These are phyloP conservation scores for Mormoops blainvillei DNA, from an alignment of 2,113 vertebrate species.

Conservation along the genomic window DNA sequence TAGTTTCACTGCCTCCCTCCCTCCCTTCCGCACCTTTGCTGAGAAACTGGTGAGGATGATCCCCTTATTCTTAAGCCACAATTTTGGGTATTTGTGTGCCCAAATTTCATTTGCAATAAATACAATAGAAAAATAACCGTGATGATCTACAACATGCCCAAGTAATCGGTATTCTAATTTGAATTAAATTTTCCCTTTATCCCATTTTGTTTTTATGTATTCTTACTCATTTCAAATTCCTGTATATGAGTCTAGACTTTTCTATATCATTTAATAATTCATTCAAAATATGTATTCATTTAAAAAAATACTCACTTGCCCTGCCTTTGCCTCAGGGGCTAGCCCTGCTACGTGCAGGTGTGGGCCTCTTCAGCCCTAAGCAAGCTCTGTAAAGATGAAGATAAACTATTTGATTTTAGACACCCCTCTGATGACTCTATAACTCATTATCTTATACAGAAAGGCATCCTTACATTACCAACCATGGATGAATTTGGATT, in stretches of 20 bases:
- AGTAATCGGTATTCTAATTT: neutral
- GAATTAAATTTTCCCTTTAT: neutral
- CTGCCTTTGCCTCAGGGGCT: neutral
- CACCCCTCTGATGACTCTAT: neutral
- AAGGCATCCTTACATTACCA: neutral
- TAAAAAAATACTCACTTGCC: neutral
- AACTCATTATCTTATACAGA: conserved; percentile 7
- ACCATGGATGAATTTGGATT: neutral
- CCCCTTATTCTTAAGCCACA: neutral
- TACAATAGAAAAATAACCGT: neutral
- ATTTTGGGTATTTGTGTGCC: too few relatives aligned
- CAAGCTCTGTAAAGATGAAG: neutral
- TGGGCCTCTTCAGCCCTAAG: neutral
- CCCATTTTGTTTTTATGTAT: neutral
- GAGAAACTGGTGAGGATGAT: neutral
- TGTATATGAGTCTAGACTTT: neutral
- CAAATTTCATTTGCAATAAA: neutral
- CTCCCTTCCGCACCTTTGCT: neutral
- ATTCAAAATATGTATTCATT: neutral
- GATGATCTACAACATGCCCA: neutral
- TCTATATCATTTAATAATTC: neutral
- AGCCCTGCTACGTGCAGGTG: neutral
- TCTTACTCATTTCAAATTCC: neutral
- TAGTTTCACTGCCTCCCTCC: rapidly evolving
- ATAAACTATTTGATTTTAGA: neutral